Evolutionary conservation across 2,888 invertebrate genomes (phyloP).

Genomic region (Timema podura): DNA sequence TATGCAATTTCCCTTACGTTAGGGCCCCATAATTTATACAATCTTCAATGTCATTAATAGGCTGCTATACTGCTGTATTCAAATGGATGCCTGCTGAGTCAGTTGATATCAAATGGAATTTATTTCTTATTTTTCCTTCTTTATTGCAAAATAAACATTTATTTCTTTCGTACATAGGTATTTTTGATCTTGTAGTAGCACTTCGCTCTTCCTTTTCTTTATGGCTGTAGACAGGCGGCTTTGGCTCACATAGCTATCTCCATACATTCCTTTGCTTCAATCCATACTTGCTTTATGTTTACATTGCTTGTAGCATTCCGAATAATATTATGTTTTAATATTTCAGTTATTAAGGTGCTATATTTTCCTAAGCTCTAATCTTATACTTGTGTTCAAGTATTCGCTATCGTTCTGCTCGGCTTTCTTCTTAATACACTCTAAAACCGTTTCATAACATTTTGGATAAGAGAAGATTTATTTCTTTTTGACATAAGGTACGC

Average conservation of each 20-base stretch:
- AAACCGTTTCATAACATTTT: background rate
- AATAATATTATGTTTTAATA: background rate
- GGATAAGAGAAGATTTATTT: background rate
- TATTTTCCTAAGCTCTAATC: background rate
- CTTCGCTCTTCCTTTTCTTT: background rate
- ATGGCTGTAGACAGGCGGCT: background rate
- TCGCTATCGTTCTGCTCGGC: too few species aligned
- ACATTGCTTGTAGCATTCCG: background rate
- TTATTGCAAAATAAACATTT: background rate
- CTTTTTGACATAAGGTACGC: background rate
- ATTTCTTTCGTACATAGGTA: background rate
- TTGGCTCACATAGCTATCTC: background rate
- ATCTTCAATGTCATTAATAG: background rate
- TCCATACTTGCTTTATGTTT: background rate
- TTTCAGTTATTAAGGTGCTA: background rate
- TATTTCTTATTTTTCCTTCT: background rate
- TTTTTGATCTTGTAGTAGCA: background rate
- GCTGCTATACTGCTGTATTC: background rate
- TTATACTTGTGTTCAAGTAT: too few species aligned
- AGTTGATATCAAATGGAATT: background rate
- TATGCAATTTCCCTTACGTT: background rate
- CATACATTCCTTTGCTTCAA: background rate
- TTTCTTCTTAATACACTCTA: background rate
- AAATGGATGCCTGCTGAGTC: constrained; percentile 7
- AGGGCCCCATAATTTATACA: background rate